Conservation (phyloP, 2,888 invertebrate genomes). For the Synergus umbraculus region DNA sequence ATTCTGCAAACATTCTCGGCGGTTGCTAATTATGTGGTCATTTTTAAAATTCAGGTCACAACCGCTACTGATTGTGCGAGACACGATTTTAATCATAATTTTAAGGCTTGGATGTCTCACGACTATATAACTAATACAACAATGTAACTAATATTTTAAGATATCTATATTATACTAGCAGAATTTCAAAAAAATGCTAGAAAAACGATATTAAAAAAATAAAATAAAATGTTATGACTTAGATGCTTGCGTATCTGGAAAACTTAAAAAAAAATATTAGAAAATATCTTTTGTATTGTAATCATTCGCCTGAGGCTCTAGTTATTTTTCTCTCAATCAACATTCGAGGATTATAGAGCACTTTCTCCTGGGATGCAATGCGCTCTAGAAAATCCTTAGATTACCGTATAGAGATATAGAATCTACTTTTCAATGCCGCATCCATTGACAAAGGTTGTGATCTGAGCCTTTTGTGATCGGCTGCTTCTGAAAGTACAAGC, state of each 20-base stretch:
- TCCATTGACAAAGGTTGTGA: constrained; percentile 19
- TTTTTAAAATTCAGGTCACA: background rate
- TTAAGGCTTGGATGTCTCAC: background rate
- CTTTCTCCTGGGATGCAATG: constrained; percentile 24
- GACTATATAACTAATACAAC: too few relatives aligned
- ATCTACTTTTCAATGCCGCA: constrained; percentile 20
- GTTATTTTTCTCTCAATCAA: constrained; percentile 15
- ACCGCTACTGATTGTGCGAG: background rate
- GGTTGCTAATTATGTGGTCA: background rate
- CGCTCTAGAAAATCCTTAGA: constrained; percentile 20
- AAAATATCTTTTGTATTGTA: constrained; percentile 10
- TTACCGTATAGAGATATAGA: constrained; percentile 4
- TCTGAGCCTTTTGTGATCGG: background rate
- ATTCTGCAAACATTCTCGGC: background rate
- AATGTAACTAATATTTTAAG: too few relatives aligned
- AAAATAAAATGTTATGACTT: too few relatives aligned
- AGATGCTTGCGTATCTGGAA: too few relatives aligned
- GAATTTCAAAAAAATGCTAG: too few relatives aligned
- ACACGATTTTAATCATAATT: constrained; percentile 5
- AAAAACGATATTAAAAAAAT: too few relatives aligned
- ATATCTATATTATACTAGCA: too few relatives aligned
- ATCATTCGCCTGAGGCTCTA: constrained; percentile 14
- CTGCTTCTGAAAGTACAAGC: too few relatives aligned
- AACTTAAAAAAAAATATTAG: background rate
- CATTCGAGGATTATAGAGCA: constrained; percentile 14